phyloP scores from a whole-genome alignment of 1,140 invertebrate species.

The Drosophila equinoxialis region DNA sequence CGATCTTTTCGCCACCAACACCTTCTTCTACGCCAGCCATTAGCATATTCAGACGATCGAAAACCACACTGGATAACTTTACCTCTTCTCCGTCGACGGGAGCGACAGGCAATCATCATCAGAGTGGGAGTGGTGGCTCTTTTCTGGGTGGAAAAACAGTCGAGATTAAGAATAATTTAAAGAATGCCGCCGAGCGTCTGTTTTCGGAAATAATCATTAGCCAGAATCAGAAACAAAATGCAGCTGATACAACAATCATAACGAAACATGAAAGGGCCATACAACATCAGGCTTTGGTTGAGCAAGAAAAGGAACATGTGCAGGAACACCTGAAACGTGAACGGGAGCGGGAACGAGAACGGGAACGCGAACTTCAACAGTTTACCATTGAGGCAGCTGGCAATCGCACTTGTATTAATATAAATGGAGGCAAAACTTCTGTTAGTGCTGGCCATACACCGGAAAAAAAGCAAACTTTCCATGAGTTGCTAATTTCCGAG shows the following conservation, averaged over 20 bases:
- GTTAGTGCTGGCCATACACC: slow-evolving; percentile 65
- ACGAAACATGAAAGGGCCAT: slow-evolving; percentile 76
- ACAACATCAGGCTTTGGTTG: slow-evolving; percentile 67
- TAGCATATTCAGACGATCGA: slow-evolving; percentile 73
- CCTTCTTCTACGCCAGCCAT: slow-evolving; percentile 40
- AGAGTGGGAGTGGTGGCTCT: slow-evolving; percentile 2
- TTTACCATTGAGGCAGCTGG: slow-evolving; percentile 49
- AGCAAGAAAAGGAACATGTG: slow-evolving; percentile 59
- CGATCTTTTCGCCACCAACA: slow-evolving; percentile 28
- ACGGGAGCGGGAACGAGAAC: slow-evolving; percentile 20
- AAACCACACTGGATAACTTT: slow-evolving; percentile 71
- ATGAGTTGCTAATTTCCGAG: slow-evolving; percentile 82
- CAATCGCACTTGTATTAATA: slow-evolving; percentile 66
- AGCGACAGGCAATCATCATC: not conserved
- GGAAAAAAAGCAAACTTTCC: slow-evolving; percentile 82
- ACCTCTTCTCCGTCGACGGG: slow-evolving; percentile 22
- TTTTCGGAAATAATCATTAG: slow-evolving; percentile 82
- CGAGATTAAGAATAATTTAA: slow-evolving; percentile 80
- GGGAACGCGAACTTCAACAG: slow-evolving; percentile 12
- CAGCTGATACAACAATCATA: slow-evolving; percentile 63
- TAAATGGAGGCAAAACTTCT: slow-evolving; percentile 55
- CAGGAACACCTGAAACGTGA: slow-evolving; percentile 48
- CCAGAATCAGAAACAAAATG: slow-evolving; percentile 65
- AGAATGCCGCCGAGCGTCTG: slow-evolving; percentile 79
- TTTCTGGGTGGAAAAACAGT: slow-evolving; percentile 68